A percentile compares a stretch with the other conserved stretches of the same genome.
Conservation (phyloP, 2,797 vertebrate species). For the Masticophis lateralis region DNA sequence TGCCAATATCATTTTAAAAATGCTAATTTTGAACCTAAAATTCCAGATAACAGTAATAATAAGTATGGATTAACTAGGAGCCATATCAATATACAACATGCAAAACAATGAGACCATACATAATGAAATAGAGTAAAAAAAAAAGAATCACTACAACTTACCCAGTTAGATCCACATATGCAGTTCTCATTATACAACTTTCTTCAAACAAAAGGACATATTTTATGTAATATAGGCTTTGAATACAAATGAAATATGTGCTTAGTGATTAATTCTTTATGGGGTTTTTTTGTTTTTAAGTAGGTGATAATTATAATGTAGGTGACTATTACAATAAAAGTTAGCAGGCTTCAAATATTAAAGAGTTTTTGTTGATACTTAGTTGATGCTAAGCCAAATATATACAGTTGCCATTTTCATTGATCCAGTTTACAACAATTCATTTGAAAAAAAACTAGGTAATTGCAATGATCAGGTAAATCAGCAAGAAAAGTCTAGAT, state of each 20-base stretch:
- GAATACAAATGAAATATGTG: neutral
- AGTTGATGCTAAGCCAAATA: neutral
- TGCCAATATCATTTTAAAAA: too few species aligned
- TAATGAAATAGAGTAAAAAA: neutral
- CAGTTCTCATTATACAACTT: neutral
- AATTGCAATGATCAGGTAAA: neutral
- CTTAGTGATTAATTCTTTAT: neutral
- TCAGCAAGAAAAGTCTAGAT: neutral
- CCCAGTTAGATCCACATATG: neutral
- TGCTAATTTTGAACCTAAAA: too few species aligned
- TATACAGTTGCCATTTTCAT: neutral
- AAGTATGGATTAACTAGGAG: neutral
- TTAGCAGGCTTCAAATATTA: neutral
- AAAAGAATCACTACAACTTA: neutral
- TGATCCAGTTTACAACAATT: neutral
- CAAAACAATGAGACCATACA: neutral
- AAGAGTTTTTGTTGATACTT: neutral
- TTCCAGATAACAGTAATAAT: too few species aligned
- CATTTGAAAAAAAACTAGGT: too few species aligned
- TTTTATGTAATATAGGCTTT: neutral
- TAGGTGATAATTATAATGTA: neutral
- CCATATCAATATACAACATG: neutral
- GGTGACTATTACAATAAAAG: neutral
- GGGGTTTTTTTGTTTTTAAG: too few species aligned
- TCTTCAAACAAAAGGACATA: neutral